Conservation (phyloP, 2,113 vertebrate species). For the Abramis brama region DNA sequence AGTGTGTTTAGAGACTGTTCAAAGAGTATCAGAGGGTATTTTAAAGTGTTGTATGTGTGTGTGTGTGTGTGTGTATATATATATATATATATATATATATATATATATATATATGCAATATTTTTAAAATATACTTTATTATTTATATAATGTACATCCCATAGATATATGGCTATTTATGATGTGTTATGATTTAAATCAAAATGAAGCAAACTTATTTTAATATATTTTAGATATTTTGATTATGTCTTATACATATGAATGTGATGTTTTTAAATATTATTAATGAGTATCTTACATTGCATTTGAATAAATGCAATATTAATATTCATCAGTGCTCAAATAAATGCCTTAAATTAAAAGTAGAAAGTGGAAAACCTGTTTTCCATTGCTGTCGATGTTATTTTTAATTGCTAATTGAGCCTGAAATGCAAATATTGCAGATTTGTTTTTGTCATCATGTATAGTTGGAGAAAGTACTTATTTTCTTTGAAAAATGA, state of each 20-base stretch:
- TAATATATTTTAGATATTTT: not conserved
- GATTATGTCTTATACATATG: not conserved
- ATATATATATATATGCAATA: not conserved
- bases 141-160: too few species aligned
- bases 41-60: not conserved
- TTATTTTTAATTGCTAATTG: not conserved
- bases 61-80: not conserved
- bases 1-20: not conserved
- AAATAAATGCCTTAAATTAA: not conserved
- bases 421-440: not conserved
- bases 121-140: not conserved
- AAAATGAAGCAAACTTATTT: too few species aligned
- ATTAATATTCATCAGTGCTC: not conserved
- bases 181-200: not conserved
- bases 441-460: not conserved
- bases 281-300: too few species aligned
- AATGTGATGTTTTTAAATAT: too few species aligned
- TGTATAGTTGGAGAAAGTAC: not conserved
- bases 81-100: too few species aligned
- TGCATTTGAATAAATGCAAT: not conserved
- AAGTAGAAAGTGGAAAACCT: not conserved
- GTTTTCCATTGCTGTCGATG: not conserved
- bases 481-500: not conserved
- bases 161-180: not conserved
- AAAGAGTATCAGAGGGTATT: too few species aligned